Evolutionary conservation across 2,888 invertebrate species (phyloP).

Genomic region (Odontothrips loti): DNA sequence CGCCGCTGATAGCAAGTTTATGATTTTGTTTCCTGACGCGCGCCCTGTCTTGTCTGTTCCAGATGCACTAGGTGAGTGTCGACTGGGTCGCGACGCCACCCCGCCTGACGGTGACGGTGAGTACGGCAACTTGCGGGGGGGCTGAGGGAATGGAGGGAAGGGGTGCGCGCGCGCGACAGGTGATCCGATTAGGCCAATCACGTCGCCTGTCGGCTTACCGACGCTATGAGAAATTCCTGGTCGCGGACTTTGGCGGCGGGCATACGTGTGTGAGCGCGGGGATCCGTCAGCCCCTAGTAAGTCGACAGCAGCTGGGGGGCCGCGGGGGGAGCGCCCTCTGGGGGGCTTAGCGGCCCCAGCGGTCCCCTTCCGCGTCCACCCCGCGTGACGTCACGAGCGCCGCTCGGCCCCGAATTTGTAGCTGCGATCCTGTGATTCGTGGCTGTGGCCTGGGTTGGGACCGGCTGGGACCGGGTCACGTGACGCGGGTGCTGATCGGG

Average conservation of each 20-base stretch:
- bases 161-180: not conserved
- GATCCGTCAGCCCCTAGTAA: not conserved
- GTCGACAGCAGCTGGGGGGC: not conserved
- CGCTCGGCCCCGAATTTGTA: not conserved
- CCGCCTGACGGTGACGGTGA: no score
- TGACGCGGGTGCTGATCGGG: conserved; percentile 14
- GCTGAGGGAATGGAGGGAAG: not conserved
- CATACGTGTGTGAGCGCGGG: not conserved
- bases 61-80: conserved; percentile 22
- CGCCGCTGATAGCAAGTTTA: no score
- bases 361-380: not conserved
- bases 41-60: not conserved
- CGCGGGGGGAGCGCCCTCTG: not conserved
- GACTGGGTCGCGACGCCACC: not conserved
- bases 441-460: not conserved
- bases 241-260: not conserved
- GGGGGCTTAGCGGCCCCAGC: not conserved
- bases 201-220: not conserved
- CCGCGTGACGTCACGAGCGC: not conserved
- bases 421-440: conserved; percentile 10
- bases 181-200: not conserved
- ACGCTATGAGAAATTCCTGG: not conserved
- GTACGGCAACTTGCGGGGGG: no score
- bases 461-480: not conserved
- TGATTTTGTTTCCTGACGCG: not conserved